Evolutionary conservation across 2,113 vertebrate species (phyloP).

Genomic region (Sula dactylatra): DNA sequence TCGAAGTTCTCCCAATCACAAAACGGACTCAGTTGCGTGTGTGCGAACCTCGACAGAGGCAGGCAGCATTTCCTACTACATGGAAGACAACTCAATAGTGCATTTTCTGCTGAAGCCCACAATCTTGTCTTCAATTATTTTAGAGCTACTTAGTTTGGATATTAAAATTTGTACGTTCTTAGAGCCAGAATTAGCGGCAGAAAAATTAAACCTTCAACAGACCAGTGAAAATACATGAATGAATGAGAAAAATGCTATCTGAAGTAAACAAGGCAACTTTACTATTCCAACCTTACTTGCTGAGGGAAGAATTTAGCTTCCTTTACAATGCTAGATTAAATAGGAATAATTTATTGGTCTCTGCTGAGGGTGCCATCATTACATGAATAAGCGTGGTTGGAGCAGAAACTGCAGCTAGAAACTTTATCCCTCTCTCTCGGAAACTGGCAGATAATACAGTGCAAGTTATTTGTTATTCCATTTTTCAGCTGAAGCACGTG

Average conservation of each 20-base stretch:
- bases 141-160: not conserved
- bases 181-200: not conserved
- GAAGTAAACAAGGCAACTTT: not conserved
- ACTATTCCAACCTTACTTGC: not conserved
- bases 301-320: not conserved
- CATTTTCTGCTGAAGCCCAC: not conserved
- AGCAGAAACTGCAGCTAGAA: not conserved
- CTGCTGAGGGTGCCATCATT: not conserved
- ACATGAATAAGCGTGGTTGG: not conserved
- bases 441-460: not conserved
- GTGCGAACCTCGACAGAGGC: not conserved
- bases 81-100: not conserved
- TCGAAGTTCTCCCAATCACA: not conserved
- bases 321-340: not conserved
- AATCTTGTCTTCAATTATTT: not conserved
- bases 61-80: not conserved
- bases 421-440: not conserved
- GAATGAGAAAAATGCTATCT: not conserved
- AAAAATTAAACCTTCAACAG: not conserved
- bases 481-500: not conserved
- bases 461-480: too few relatives aligned
- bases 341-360: not conserved
- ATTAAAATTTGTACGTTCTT: not conserved
- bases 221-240: not conserved
- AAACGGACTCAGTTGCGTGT: fast-evolving